phyloP scores from a whole-genome alignment of 2,888 invertebrate genomes.

The Pandemis cinnamomeana region DNA sequence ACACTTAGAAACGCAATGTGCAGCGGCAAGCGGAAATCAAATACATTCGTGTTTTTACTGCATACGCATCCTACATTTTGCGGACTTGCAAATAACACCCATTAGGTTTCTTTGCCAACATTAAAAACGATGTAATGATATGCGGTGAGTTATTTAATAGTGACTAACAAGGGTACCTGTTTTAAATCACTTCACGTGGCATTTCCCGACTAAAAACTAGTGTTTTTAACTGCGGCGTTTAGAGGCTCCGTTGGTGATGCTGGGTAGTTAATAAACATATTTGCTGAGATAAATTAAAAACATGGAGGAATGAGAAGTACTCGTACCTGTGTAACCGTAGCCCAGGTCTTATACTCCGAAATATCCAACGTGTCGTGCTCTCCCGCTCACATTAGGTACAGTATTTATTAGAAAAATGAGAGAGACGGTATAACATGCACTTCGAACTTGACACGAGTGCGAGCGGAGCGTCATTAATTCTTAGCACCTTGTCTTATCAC shows the following conservation, averaged over 20 bases:
- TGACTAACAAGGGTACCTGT: conserved; percentile 36
- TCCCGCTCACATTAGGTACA: no score
- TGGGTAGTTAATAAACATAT: background rate
- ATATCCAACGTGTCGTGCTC: no score
- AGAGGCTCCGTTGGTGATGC: background rate
- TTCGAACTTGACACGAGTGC: no score
- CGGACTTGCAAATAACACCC: conserved; percentile 32
- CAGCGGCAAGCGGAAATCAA: conserved; percentile 20
- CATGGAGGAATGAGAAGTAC: no score
- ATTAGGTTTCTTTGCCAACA: conserved; percentile 37
- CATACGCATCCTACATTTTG: conserved; percentile 29
- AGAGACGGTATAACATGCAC: no score
- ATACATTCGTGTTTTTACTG: conserved; percentile 22
- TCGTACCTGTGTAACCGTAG: no score
- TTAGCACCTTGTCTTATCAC: no score
- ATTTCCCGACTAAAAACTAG: conserved; percentile 37
- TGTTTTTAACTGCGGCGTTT: conserved; percentile 21
- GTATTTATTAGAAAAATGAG: no score
- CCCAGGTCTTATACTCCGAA: no score
- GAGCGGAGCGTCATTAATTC: no score
- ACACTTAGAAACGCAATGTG: background rate
- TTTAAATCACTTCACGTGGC: conserved; percentile 39
- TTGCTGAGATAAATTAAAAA: no score
- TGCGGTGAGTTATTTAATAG: conserved; percentile 26
- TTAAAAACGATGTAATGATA: conserved; percentile 40